Evolutionary conservation across 2,797 vertebrate species (phyloP).

Genomic region (Sciurus vulgaris): DNA sequence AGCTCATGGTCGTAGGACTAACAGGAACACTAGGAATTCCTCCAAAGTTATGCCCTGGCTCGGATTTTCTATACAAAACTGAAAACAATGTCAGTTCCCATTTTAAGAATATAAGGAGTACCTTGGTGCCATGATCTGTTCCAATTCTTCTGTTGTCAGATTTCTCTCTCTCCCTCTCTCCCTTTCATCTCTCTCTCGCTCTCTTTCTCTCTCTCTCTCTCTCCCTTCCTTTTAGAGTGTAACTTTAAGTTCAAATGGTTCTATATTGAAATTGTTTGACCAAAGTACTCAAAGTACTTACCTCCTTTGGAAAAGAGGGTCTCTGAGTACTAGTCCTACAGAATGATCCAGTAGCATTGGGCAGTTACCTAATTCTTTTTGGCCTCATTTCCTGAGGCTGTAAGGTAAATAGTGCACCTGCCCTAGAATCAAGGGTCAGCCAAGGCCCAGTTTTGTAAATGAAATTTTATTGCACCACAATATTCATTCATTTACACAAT

Average conservation of each 20-base stretch:
- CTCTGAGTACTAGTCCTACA: neutral
- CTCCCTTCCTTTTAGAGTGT: neutral
- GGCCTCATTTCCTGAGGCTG: neutral
- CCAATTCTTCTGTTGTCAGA: neutral
- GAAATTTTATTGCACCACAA: conserved; percentile 32
- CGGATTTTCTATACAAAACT: neutral
- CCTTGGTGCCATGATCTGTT: neutral
- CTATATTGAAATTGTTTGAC: neutral
- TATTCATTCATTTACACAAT: neutral
- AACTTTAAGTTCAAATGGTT: neutral
- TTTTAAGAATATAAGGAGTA: neutral
- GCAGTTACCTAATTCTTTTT: neutral
- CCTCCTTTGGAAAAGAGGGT: neutral
- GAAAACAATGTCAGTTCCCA: neutral
- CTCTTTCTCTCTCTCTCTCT: too few species aligned
- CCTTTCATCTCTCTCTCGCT: neutral
- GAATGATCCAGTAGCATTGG: neutral
- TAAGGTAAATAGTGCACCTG: neutral
- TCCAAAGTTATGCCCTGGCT: neutral
- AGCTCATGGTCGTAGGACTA: neutral
- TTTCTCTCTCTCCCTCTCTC: neutral
- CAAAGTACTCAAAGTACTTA: neutral
- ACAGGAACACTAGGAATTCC: neutral
- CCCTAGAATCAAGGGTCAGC: neutral
- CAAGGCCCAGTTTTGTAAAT: conserved; percentile 5